Evolutionary conservation across 2,888 invertebrate species (phyloP).

Genomic region (Branchinecta sandiegonensis): DNA sequence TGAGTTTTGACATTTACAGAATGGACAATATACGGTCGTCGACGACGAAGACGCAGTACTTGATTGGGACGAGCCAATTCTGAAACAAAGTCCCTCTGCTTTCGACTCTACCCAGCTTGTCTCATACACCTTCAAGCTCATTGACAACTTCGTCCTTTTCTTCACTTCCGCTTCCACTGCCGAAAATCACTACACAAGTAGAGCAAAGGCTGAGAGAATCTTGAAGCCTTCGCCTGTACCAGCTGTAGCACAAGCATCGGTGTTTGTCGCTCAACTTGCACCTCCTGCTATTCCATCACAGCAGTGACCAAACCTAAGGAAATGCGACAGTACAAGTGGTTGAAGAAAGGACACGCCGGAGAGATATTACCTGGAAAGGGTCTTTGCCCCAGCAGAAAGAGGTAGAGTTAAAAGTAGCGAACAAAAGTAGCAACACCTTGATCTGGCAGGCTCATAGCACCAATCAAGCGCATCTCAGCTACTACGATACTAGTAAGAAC

Average conservation of each 20-base stretch:
- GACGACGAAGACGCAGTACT: background rate
- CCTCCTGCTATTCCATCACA: background rate
- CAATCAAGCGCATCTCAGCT: background rate
- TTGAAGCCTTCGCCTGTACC: background rate
- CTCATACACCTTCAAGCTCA: no score
- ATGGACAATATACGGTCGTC: no score
- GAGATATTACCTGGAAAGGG: background rate
- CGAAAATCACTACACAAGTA: no score
- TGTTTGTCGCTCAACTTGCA: background rate
- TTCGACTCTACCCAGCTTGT: background rate
- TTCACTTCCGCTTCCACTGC: no score
- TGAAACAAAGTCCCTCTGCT: background rate
- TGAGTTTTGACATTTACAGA: background rate
- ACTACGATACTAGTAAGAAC: constrained; percentile 3
- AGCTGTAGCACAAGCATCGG: background rate
- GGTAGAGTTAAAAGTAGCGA: background rate
- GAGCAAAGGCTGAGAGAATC: background rate
- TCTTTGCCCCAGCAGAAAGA: background rate
- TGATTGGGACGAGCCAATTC: background rate
- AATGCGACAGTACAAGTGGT: background rate
- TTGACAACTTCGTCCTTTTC: no score
- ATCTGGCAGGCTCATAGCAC: background rate
- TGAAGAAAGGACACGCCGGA: background rate
- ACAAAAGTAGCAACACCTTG: background rate
- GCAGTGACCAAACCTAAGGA: background rate